Conservation (phyloP, 1,140 invertebrate species). For the Luehdorfia chinensis region DNA sequence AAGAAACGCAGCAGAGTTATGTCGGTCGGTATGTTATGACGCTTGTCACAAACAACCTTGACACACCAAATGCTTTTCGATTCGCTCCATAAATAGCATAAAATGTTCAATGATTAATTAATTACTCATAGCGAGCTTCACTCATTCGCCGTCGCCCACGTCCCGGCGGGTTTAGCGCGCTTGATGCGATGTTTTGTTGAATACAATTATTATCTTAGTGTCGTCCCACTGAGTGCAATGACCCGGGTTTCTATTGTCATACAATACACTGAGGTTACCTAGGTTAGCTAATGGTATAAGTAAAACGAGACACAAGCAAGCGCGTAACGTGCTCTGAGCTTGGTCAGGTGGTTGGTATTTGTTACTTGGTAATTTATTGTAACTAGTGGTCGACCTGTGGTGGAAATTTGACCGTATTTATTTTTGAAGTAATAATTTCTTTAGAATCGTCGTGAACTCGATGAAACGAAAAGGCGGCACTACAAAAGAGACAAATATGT, state of each 20-base stretch:
- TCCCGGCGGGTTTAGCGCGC: background rate
- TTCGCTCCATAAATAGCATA: background rate
- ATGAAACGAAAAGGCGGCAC: too few species aligned
- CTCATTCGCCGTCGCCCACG: background rate
- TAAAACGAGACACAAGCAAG: slow-evolving; percentile 5
- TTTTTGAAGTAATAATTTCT: too few species aligned
- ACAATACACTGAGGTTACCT: background rate
- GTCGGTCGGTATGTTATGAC: too few species aligned
- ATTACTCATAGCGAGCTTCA: background rate
- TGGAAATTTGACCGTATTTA: too few species aligned
- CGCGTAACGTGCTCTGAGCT: background rate
- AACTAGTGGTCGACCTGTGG: too few species aligned
- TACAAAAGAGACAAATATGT: too few species aligned
- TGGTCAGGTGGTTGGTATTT: background rate
- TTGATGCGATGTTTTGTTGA: background rate
- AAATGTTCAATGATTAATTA: slow-evolving; percentile 8
- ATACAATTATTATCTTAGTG: slow-evolving; percentile 22
- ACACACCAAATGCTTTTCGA: background rate
- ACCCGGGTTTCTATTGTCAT: slow-evolving; percentile 17
- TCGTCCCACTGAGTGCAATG: slow-evolving; percentile 30
- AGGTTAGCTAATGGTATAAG: slow-evolving; percentile 8
- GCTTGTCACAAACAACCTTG: slow-evolving; percentile 1
- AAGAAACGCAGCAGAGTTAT: too few species aligned
- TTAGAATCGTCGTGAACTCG: too few species aligned
- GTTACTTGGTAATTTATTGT: too few species aligned